phyloP scores from a whole-genome alignment of 2,797 vertebrate species.

The Hyperoplus immaculatus region DNA sequence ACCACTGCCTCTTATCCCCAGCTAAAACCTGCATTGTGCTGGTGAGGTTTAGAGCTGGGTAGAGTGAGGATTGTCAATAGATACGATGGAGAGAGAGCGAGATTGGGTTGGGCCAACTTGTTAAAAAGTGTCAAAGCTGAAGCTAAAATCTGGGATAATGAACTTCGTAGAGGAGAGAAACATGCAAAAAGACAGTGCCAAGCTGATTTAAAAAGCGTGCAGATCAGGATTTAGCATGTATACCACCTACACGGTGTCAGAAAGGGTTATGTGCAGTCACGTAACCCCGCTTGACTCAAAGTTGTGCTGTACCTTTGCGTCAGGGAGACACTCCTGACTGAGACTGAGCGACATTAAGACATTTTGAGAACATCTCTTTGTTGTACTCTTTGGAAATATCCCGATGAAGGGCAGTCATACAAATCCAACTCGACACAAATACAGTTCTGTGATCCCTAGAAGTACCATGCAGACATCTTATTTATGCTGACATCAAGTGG shows the following conservation, averaged over 20 bases:
- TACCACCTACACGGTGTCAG: constrained; percentile 26
- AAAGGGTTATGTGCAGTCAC: constrained; percentile 38
- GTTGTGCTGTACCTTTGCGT: constrained; percentile 27
- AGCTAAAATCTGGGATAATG: constrained; percentile 45
- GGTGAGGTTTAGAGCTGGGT: constrained; percentile 59
- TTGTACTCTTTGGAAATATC: constrained; percentile 38
- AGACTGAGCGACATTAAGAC: constrained; percentile 43
- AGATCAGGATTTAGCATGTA: constrained; percentile 47
- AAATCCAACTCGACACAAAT: constrained; percentile 50
- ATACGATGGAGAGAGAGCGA: constrained; percentile 14
- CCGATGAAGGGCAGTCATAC: constrained; percentile 32
- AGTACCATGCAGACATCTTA: not conserved
- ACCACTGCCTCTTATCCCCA: constrained; percentile 62
- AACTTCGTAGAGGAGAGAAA: constrained; percentile 36
- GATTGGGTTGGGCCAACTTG: constrained; percentile 43
- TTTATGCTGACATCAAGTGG: constrained; percentile 8
- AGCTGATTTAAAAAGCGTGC: constrained; percentile 35
- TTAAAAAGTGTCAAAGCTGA: constrained; percentile 44
- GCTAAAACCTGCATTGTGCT: constrained; percentile 71
- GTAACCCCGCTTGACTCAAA: constrained; percentile 32
- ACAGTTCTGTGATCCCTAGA: constrained; percentile 21
- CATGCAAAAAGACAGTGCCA: not conserved
- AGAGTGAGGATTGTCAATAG: constrained; percentile 67
- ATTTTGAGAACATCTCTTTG: constrained; percentile 32
- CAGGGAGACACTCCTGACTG: constrained; percentile 27